These are phyloP conservation scores for Paratrypauchen microcephalus DNA, from an alignment of 2,797 vertebrate genomes.

Conservation along the genomic window DNA sequence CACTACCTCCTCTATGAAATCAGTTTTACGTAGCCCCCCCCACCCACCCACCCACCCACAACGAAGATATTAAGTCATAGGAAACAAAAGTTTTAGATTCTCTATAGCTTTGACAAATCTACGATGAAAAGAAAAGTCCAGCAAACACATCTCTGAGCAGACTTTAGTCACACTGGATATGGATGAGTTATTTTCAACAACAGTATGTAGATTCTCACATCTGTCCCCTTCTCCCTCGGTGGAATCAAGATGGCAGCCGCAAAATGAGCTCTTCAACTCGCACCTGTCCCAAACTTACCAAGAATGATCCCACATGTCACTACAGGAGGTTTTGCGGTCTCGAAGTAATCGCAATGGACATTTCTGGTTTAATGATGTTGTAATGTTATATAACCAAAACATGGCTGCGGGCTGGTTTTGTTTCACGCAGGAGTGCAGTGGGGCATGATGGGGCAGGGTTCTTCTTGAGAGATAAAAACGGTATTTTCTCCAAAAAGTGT, in stretches of 20 bases:
- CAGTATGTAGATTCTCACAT: background rate
- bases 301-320: background rate
- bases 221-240: background rate
- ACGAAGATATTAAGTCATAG: too few species aligned
- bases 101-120: too few species aligned
- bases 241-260: background rate
- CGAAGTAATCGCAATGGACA: background rate
- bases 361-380: background rate
- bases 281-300: background rate
- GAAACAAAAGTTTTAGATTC: too few species aligned
- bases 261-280: slow-evolving; percentile 1
- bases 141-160: background rate
- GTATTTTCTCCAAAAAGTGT: background rate
- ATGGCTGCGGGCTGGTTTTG: background rate
- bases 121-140: too few species aligned
- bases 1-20: too few species aligned
- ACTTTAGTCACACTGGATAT: background rate
- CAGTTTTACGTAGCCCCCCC: too few species aligned
- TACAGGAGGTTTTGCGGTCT: background rate
- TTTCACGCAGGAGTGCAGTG: background rate
- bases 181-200: background rate
- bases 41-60: too few species aligned
- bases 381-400: background rate
- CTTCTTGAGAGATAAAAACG: background rate
- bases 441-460: background rate